Base-by-base conservation (phyloP, 2,797 vertebrate genomes). In the Lerista edwardsae region DNA sequence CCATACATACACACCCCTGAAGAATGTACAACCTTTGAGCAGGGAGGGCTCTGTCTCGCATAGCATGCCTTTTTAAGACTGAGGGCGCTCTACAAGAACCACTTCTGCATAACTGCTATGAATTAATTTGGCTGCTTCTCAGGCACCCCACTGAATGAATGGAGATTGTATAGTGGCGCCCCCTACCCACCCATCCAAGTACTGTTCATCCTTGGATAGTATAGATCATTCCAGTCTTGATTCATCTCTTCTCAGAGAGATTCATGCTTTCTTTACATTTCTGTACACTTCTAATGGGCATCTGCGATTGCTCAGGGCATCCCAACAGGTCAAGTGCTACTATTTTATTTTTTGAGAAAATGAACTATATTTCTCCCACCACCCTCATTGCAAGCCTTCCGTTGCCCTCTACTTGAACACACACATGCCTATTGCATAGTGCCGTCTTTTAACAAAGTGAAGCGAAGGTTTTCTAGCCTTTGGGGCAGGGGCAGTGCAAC, bases 301-400 rank as follows among this genome's bases (percentile, higher is more conserved):
- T 92, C 93, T 94, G 92, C 94, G 78, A 91, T 91, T 90, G 94
- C 96, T 96, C 96, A 96, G 96, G 95, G 94, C 92, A 88, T 89
- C 89, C 94, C 91, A 91, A 90, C 88, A 83, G 23, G 82, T 92
- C 90, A 83, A 89, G 87, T 84, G 87, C 72, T 65, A 25, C 9
- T 57, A 29, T 47, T 34, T 44, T n/a, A 11, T 2, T 87, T 86
- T 88, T 14, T 12, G 34, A 75, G 31, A 64, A 75, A 84, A 72
- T 17, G 31, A 72, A 0, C 31, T 29, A n/a, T 87, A 81, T 80
- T 34, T 55, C 44, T 90, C 88, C 25, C 75, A 75, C 81, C 71
- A 14, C 47, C 72, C 83, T 68, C 86, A 15, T 65, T 65, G 59
- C 61, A 36, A 62, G 27, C 92, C 83, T 67, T 84, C 87, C 81